Evolutionary conservation across 2,888 invertebrate species (phyloP).

Genomic region (Acrobasis suavella): DNA sequence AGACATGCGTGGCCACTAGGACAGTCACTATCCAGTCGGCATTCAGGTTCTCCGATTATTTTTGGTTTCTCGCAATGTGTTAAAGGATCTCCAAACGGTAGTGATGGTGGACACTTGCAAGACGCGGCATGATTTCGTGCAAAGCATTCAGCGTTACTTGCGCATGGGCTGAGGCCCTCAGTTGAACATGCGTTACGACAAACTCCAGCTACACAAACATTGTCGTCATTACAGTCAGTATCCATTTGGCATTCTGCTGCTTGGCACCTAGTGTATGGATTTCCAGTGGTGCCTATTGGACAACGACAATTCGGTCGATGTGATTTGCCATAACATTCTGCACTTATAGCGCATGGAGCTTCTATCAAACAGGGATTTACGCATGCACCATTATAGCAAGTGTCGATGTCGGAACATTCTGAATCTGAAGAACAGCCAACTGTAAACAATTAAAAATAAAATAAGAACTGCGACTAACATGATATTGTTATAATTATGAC

Average conservation of each 20-base stretch:
- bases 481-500: too few species aligned
- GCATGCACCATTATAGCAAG: conserved; percentile 92
- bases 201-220: conserved; percentile 86
- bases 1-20: conserved; percentile 91
- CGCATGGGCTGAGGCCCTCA: conserved; percentile 87
- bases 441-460: conserved; percentile 55
- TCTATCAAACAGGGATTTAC: conserved; percentile 90
- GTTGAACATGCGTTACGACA: conserved; percentile 91
- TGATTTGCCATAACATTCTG: conserved; percentile 90
- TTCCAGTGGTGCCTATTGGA: conserved; percentile 88
- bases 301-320: conserved; percentile 92
- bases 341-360: conserved; percentile 92
- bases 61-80: conserved; percentile 86
- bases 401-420: conserved; percentile 90
- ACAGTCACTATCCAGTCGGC: conserved; percentile 90
- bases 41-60: conserved; percentile 84
- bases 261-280: conserved; percentile 90
- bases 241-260: conserved; percentile 90
- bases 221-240: conserved; percentile 89
- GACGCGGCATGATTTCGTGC: conserved; percentile 90
- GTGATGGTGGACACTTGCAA: conserved; percentile 91
- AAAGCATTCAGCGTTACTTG: conserved; percentile 91
- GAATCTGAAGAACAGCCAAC: conserved; percentile 92
- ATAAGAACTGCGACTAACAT: too few species aligned
- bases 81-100: conserved; percentile 90